Conservation (phyloP, 2,888 invertebrate genomes). For the Agrochola litura region DNA sequence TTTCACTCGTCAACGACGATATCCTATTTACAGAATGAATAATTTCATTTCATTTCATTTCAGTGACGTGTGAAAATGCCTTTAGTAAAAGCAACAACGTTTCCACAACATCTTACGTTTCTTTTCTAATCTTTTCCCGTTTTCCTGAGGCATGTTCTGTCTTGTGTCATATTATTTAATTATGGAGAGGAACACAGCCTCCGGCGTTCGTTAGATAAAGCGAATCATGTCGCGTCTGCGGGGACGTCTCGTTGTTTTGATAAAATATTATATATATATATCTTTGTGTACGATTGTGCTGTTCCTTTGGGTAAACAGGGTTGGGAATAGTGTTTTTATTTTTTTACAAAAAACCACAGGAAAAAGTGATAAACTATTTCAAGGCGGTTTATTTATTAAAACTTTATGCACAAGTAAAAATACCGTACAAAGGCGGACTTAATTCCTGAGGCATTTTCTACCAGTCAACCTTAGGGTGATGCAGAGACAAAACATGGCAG, state of each 20-base stretch:
- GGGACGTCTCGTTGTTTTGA: conserved; percentile 48
- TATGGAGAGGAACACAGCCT: conserved; percentile 66
- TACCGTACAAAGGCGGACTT: too few species aligned
- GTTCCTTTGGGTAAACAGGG: conserved; percentile 1
- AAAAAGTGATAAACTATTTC: not conserved
- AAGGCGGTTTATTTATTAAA: too few species aligned
- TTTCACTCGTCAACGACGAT: too few species aligned
- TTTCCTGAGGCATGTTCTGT: conserved; percentile 59
- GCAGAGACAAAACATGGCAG: too few species aligned
- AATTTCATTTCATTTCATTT: too few species aligned
- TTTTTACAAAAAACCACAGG: not conserved
- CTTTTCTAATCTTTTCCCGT: conserved; percentile 52
- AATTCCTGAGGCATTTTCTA: too few species aligned
- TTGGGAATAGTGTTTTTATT: not conserved
- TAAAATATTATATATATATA: conserved; percentile 46
- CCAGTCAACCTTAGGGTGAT: too few species aligned
- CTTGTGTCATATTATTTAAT: conserved; percentile 75
- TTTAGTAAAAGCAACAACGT: not conserved
- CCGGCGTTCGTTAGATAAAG: conserved; percentile 74
- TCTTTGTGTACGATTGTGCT: conserved; percentile 22
- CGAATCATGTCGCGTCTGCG: conserved; percentile 68
- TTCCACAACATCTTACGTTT: conserved; percentile 13
- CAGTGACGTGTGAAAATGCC: conserved; percentile 1
- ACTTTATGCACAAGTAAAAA: too few species aligned
- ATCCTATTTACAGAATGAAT: too few species aligned